Conservation (phyloP, 2,888 invertebrate species). For the Ectropis crepuscularia region DNA sequence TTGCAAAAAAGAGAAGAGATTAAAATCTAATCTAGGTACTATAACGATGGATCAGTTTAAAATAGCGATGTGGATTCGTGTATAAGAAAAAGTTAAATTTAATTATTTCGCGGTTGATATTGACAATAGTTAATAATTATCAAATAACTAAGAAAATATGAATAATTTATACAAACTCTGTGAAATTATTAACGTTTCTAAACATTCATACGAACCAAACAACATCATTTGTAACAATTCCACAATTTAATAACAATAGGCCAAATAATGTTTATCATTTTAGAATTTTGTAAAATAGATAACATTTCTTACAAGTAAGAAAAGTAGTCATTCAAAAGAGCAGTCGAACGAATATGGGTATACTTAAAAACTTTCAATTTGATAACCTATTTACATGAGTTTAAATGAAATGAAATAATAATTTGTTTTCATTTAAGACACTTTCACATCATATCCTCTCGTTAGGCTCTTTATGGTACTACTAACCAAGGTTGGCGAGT, state of each 20-base stretch:
- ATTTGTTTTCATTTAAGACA: slow-evolving; percentile 18
- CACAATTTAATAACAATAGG: slow-evolving; percentile 28
- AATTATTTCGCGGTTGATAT: neutral
- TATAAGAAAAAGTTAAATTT: slow-evolving; percentile 1
- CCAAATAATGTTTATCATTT: slow-evolving; percentile 25
- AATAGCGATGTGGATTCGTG: slow-evolving; percentile 18
- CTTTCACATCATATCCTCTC: too few species aligned
- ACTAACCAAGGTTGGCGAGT: too few species aligned
- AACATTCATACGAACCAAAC: slow-evolving; percentile 39
- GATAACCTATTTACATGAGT: too few species aligned
- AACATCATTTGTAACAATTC: slow-evolving; percentile 34
- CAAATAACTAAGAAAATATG: slow-evolving; percentile 4
- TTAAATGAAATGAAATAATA: slow-evolving; percentile 14
- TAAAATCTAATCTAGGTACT: slow-evolving; percentile 2
- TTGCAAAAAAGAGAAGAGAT: slow-evolving; percentile 18
- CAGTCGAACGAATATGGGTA: too few species aligned
- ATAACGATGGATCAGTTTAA: slow-evolving; percentile 18
- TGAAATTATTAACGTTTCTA: slow-evolving; percentile 30
- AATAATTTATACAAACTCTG: slow-evolving; percentile 17
- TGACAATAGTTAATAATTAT: slow-evolving; percentile 1
- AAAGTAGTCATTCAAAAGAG: too few species aligned
- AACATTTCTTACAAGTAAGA: too few species aligned
- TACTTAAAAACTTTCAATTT: too few species aligned
- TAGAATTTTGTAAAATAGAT: slow-evolving; percentile 19
- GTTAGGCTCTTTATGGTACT: too few species aligned